These are phyloP conservation scores for Meles meles DNA, from an alignment of 2,113 vertebrate genomes.

Conservation along the genomic window DNA sequence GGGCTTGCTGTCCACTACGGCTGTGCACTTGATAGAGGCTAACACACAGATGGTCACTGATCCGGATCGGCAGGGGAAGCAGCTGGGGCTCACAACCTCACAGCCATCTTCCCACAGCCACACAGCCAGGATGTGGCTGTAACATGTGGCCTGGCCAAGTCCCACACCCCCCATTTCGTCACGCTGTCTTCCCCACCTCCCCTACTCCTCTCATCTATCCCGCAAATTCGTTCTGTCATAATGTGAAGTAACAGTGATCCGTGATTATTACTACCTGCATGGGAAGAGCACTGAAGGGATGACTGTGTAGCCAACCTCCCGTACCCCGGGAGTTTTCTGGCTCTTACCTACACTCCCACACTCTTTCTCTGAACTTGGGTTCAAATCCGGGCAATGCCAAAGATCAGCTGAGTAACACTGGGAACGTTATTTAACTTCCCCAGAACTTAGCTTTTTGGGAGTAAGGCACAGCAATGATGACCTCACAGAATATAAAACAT, in stretches of 20 bases:
- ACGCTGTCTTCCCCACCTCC: background rate
- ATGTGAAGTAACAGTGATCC: background rate
- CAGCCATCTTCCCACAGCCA: background rate
- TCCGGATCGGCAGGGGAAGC: background rate
- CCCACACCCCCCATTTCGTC: background rate
- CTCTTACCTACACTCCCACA: background rate
- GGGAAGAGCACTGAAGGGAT: background rate
- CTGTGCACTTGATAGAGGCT: fast-evolving
- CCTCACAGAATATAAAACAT: background rate
- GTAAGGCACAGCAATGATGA: background rate
- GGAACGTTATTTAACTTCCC: background rate
- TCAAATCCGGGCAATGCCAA: background rate
- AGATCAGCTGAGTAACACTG: background rate
- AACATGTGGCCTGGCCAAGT: fast-evolving
- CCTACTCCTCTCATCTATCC: background rate
- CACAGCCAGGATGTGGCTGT: background rate
- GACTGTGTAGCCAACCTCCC: background rate
- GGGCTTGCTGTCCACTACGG: background rate
- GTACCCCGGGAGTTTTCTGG: background rate
- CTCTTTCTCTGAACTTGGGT: background rate
- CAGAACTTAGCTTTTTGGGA: background rate
- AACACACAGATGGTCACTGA: fast-evolving
- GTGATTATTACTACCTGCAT: no score
- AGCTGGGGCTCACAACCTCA: background rate
- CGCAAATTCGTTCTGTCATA: background rate